Base-by-base conservation (phyloP, 2,113 vertebrate genomes). In the Tinamus guttatus region DNA sequence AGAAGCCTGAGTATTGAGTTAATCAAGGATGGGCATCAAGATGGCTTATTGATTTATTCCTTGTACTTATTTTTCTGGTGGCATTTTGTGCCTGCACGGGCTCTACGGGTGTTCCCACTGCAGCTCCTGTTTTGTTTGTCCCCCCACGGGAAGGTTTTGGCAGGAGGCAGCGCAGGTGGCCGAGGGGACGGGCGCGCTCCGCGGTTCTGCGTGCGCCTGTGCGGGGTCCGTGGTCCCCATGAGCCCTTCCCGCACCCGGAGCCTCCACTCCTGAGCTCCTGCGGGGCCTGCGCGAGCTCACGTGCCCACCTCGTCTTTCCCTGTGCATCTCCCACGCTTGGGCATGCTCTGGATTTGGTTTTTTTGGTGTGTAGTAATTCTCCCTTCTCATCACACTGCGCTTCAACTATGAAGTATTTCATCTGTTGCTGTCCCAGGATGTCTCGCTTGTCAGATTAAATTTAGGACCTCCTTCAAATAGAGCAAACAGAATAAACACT, bases 401-500 rank as follows among this genome's bases (percentile, higher is more conserved):
- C 68, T 86, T 69, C 62, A 59, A 43, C 54, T 69, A 27, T 0
- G 9, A 45, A 81, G 43, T 79, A 76, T 63, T 92, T 93, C 86
- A 62, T 76, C 3, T 1, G 3, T 87, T 40, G 47, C 58, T 94
- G 69, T 93, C 88, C 65, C 2, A 7, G 62, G 73, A 24, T 90
- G 63, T 92, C 76, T 32, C 8, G 6, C 58, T 43, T 79, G 69
- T 81, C 93, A 87, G 80, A 18, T 93, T 73, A 49, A 73, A 79
- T 87, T 84, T 16, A 90, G 85, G 82, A 64, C 51, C 56, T 47
- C 64, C 79, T 60, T 45, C 58, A 87, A 52, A 27, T 16, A 38
- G 76, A 81, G 80, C 59, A 58, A 67, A 59, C 93, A 59, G 51
- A 94, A 82, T 76, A 73, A 94, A 81, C 52, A 79, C 40, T 34